phyloP scores from a whole-genome alignment of 1,140 invertebrate species.

The Anastrepha obliqua region DNA sequence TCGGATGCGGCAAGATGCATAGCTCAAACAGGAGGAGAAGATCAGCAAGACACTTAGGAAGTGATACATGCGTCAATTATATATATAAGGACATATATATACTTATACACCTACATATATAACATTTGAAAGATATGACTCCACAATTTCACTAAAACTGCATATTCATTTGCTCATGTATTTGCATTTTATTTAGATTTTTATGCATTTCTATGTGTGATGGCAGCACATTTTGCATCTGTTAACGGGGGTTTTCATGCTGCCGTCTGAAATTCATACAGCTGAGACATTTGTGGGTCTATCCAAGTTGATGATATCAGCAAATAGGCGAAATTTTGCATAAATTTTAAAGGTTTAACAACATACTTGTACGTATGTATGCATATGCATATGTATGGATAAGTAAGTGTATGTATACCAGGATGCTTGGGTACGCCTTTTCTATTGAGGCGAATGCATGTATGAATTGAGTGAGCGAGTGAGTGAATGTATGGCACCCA shows the following conservation, averaged over 20 bases:
- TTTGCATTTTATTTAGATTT: not conserved
- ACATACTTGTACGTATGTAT: not conserved
- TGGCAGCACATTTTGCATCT: not conserved
- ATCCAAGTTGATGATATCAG: constrained; percentile 4
- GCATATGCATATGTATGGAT: not conserved
- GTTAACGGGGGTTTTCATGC: not conserved
- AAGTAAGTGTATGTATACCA: not conserved
- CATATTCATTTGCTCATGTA: too few relatives aligned
- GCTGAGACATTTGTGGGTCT: not conserved
- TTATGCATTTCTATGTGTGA: not conserved
- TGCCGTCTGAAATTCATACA: not conserved
- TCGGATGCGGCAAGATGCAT: too few relatives aligned
- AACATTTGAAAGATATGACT: not conserved
- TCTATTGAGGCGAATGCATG: not conserved
- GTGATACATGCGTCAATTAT: too few relatives aligned
- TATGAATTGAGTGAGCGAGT: not conserved
- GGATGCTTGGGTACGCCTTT: not conserved
- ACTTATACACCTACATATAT: too few relatives aligned
- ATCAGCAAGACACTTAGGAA: too few relatives aligned
- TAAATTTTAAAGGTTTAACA: not conserved
- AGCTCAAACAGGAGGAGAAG: too few relatives aligned
- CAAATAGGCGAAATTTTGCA: constrained; percentile 2
- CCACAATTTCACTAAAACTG: too few relatives aligned
- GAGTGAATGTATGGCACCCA: constrained; percentile 9
- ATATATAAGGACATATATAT: too few relatives aligned